Evolutionary conservation across 2,797 vertebrate species (phyloP).

Genomic region (Gallinago nigripennis): DNA sequence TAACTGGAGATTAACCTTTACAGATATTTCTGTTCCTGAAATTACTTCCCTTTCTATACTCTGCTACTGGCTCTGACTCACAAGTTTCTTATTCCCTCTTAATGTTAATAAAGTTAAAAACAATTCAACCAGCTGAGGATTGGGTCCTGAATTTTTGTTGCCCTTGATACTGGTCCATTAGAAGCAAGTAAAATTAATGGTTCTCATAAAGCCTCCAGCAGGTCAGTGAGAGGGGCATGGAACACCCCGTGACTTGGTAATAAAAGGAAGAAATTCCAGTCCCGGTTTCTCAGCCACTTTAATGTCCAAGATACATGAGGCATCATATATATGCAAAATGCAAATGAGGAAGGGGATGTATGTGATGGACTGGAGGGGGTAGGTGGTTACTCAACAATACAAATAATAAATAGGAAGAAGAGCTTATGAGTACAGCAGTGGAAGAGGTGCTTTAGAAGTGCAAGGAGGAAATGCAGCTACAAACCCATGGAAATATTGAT

Average conservation of each 20-base stretch:
- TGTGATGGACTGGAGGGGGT: background rate
- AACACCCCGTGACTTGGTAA: background rate
- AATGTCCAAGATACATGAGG: background rate
- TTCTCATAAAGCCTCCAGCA: background rate
- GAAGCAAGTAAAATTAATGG: background rate
- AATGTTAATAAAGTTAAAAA: background rate
- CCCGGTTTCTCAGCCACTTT: background rate
- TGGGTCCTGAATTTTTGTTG: background rate
- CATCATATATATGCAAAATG: background rate
- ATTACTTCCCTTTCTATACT: constrained; percentile 54
- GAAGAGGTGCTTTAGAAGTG: background rate
- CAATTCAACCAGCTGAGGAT: background rate
- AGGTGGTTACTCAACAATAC: background rate
- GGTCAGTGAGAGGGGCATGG: background rate
- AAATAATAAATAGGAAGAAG: background rate
- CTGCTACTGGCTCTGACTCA: background rate
- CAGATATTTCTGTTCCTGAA: constrained; percentile 64
- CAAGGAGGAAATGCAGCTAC: background rate
- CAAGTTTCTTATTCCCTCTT: constrained; percentile 27
- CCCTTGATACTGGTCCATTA: background rate
- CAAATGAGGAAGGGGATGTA: background rate
- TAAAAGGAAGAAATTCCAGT: background rate
- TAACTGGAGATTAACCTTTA: constrained; percentile 51
- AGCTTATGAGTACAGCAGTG: background rate
- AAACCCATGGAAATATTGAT: background rate